Percentiles rank a stretch among this genome's conserved stretches.
Conservation (phyloP, 2,113 vertebrate genomes). For the Varanus salvator region DNA sequence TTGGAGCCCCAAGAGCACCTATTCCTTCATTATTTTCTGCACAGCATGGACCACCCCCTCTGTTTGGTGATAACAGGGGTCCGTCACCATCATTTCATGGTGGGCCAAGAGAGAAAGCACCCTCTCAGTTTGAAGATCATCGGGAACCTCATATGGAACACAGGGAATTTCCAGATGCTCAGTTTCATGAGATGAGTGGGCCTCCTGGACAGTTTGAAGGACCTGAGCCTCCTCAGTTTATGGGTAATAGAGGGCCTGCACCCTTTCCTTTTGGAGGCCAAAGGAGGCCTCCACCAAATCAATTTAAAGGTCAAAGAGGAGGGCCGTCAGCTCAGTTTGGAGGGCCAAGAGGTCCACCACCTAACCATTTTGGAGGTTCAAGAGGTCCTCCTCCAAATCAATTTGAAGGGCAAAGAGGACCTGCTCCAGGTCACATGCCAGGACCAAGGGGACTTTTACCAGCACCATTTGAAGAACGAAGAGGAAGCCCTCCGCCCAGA, state of each 20-base stretch:
- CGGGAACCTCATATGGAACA: slow-evolving; percentile 78
- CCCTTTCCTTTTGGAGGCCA: slow-evolving; percentile 75
- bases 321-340: slow-evolving; percentile 83
- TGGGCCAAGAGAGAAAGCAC: slow-evolving; percentile 81
- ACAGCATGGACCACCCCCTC: slow-evolving; percentile 82
- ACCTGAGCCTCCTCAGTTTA: slow-evolving; percentile 76
- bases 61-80: slow-evolving; percentile 83
- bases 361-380: slow-evolving; percentile 84
- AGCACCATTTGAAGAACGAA: slow-evolving; percentile 82
- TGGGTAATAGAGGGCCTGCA: slow-evolving; percentile 74
- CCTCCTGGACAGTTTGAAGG: slow-evolving; percentile 75
- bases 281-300: slow-evolving; percentile 74
- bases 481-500: slow-evolving; percentile 71
- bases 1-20: slow-evolving; percentile 81
- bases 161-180: slow-evolving; percentile 78
- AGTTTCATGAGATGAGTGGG: slow-evolving; percentile 82
- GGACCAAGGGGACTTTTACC: slow-evolving; percentile 73
- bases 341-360: slow-evolving; percentile 80
- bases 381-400: slow-evolving; percentile 76
- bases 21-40: slow-evolving; percentile 86
- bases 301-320: slow-evolving; percentile 77
- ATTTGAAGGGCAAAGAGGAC: slow-evolving; percentile 75
- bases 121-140: slow-evolving; percentile 83
- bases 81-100: slow-evolving; percentile 82
- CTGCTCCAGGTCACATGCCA: slow-evolving; percentile 75